Percentiles rank a stretch among this genome's conserved stretches.
These are phyloP conservation scores for Chondrosia reniformis DNA, from an alignment of 37 sponge, comb jelly and placozoan species.

Conservation along the genomic window DNA sequence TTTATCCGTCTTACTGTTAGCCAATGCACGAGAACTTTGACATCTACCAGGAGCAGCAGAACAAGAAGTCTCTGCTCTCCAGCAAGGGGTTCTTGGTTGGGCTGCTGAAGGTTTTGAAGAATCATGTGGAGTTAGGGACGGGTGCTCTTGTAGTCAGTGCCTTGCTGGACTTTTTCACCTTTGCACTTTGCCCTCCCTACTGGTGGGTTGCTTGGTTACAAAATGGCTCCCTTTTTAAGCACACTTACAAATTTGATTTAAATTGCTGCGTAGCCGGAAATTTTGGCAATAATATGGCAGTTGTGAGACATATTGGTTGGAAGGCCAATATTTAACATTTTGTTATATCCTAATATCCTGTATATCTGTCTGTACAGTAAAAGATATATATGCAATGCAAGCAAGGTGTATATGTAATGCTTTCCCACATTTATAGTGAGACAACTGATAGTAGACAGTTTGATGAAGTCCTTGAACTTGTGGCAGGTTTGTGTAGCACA, in stretches of 20 bases:
- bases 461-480: constrained; percentile 87
- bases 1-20: neutral
- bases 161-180: constrained; percentile 96
- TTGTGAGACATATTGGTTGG: too few species aligned
- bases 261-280: too few species aligned
- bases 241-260: too few species aligned
- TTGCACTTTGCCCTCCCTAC: constrained; percentile 98
- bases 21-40: constrained; percentile 99
- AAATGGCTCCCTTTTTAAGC: too few species aligned
- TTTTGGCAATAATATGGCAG: too few species aligned
- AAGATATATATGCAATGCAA: too few species aligned
- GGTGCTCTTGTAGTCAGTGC: constrained; percentile 96
- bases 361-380: too few species aligned
- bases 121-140: constrained; percentile 74
- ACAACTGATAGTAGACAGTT: constrained; percentile 89
- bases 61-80: constrained; percentile 97
- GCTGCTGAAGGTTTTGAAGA: constrained; percentile 70
- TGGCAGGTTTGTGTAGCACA: constrained; percentile 78
- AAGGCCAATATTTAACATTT: too few species aligned
- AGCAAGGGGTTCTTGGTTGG: constrained; percentile 70
- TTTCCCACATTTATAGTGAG: constrained; percentile 74
- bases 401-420: neutral
- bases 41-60: constrained; percentile 89
- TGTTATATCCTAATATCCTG: too few species aligned
- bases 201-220: constrained; percentile 50